phyloP scores from a whole-genome alignment of 2,113 vertebrate genomes.

The Salvelinus sp. region DNA sequence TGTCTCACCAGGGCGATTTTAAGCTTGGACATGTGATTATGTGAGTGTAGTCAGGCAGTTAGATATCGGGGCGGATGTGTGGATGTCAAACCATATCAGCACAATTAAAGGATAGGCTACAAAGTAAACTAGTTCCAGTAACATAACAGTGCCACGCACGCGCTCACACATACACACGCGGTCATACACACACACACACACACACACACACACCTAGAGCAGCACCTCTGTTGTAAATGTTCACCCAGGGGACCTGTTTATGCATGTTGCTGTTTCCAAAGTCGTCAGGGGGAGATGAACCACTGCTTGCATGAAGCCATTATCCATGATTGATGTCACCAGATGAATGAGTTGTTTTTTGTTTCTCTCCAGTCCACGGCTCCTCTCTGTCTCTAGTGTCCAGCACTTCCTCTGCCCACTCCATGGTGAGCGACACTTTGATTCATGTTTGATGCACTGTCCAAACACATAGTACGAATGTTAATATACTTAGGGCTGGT shows the following conservation, averaged over 20 bases:
- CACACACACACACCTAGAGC: too few relatives aligned
- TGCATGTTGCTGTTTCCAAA: neutral
- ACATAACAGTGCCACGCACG: too few relatives aligned
- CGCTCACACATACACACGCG: too few relatives aligned
- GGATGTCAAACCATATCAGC: too few relatives aligned
- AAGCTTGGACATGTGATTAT: too few relatives aligned
- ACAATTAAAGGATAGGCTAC: too few relatives aligned
- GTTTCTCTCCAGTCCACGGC: conserved; percentile 24
- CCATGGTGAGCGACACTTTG: conserved; percentile 18
- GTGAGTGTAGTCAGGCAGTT: too few relatives aligned
- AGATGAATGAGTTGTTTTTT: neutral
- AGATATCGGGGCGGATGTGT: too few relatives aligned
- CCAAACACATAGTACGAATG: neutral
- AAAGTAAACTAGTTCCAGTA: too few relatives aligned
- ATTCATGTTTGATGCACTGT: neutral
- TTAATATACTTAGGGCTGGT: neutral
- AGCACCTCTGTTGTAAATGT: neutral
- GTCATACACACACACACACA: too few relatives aligned
- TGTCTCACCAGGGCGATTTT: too few relatives aligned
- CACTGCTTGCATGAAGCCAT: neutral
- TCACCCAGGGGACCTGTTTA: neutral
- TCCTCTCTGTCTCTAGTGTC: conserved; percentile 34
- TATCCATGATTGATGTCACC: neutral
- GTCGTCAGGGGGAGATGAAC: neutral
- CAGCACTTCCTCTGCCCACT: conserved; percentile 32